Evolutionary conservation across 1,140 invertebrate genomes (phyloP).

Genomic region (Drosophila subobscura): DNA sequence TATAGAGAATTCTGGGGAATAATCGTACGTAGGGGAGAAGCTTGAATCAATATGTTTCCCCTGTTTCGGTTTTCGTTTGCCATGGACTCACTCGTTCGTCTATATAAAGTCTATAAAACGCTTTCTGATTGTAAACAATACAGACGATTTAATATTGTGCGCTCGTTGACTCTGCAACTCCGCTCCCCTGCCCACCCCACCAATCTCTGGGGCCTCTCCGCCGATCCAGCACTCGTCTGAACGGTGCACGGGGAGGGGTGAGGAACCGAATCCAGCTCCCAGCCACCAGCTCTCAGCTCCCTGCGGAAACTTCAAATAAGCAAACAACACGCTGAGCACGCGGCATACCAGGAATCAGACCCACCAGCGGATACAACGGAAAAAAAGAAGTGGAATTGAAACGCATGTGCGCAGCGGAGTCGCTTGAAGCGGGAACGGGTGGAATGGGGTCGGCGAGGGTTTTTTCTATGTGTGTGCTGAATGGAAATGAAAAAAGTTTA

Average conservation of each 20-base stretch:
- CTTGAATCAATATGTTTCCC: constrained; percentile 63
- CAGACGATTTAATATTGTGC: constrained; percentile 79
- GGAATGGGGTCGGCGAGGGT: constrained; percentile 20
- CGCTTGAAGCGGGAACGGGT: constrained; percentile 29
- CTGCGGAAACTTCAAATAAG: constrained; percentile 80
- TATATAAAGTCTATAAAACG: constrained; percentile 80
- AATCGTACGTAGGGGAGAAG: constrained; percentile 28
- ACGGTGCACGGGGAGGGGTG: too few species aligned
- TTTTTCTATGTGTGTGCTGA: constrained; percentile 61
- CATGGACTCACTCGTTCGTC: constrained; percentile 47
- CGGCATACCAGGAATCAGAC: constrained; percentile 67
- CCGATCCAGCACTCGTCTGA: constrained; percentile 24
- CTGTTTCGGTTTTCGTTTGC: constrained; percentile 25
- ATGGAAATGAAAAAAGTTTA: constrained; percentile 80
- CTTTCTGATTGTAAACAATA: constrained; percentile 81
- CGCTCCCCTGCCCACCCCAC: background rate
- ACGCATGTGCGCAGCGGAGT: constrained; percentile 72
- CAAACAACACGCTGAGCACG: constrained; percentile 76
- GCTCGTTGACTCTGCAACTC: constrained; percentile 49
- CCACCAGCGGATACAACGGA: constrained; percentile 19
- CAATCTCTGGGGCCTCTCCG: constrained; percentile 1
- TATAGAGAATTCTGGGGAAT: constrained; percentile 59
- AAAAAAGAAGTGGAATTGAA: constrained; percentile 71
- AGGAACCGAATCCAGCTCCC: background rate
- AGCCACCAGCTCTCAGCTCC: constrained; percentile 45